A percentile compares a stretch with the other conserved stretches of the same genome.
phyloP scores from a whole-genome alignment of 2,888 invertebrate species.

The Agrochola circellaris region DNA sequence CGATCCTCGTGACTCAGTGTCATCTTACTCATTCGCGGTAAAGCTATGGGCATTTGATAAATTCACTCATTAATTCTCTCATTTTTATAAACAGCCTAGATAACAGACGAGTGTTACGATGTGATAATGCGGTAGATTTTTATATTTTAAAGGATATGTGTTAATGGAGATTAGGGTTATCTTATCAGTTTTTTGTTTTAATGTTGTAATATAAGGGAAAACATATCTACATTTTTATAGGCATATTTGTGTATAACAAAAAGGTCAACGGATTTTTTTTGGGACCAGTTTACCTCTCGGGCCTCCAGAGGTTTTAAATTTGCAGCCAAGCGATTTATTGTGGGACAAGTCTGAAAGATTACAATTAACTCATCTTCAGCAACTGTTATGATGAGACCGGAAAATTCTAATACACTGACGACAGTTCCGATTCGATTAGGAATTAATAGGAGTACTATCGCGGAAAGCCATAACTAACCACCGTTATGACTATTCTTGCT shows the following conservation, averaged over 20 bases:
- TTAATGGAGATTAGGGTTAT: conserved; percentile 31
- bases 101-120: conserved; percentile 51
- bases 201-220: neutral
- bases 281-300: neutral
- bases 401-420: neutral
- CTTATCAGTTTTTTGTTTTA: conserved; percentile 8
- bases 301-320: neutral
- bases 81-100: conserved; percentile 70
- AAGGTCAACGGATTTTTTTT: neutral
- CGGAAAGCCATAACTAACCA: no score
- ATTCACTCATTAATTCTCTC: no score
- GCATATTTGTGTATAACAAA: neutral
- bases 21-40: conserved; percentile 74
- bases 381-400: no score
- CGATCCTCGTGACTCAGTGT: conserved; percentile 72
- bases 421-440: neutral
- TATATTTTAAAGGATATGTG: conserved; percentile 25
- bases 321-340: neutral
- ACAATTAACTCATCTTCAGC: no score
- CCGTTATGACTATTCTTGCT: no score
- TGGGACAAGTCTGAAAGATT: neutral
- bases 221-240: neutral
- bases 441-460: neutral
- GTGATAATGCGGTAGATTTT: conserved; percentile 32
- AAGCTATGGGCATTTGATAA: conserved; percentile 74